Evolutionary conservation across 2,113 vertebrate species (phyloP), one percentile per base, ranked within the genome.

Genomic region (Periophthalmodon schlosseri): DNA sequence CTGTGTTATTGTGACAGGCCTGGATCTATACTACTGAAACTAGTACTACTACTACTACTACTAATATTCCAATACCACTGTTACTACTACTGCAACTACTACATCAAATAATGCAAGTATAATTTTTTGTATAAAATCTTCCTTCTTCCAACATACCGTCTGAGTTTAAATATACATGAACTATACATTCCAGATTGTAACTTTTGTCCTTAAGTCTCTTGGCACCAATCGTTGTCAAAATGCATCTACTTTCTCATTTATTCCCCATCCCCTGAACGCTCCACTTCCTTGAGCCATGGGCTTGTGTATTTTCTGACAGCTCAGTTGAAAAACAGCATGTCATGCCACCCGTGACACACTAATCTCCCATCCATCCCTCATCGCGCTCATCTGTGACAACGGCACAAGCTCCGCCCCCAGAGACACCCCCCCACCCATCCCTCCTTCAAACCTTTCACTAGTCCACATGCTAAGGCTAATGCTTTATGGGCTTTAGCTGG

Each of bases 281-380:
- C 76, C 47, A 76, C 58, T 81, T 82, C 71, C 69, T 61, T 69
- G 60, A 77, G 86, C 85, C 74, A 74, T 70, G 76, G 77, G 76
- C 80, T 84, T 85, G 70, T 84, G 73, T 65, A 39, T 85, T 87
- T 88, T 75, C 78, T 81, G 90, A 86, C 88, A 92, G 86, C 81
- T 86, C 82, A 84, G 77, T 84, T 65, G 87, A 89, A 86, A 89
- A 89, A 88, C 83, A 83, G 84, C 83, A 83, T 73, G 78, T 84
- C 85, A 79, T 70, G 75, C 78, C 79, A 86, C 81, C 81, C 77
- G 61, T 89, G 87, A 89, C 86, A 80, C 85, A 78, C 87, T 90
- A 90, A 91, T 92, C 90, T 86, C 81, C 85, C 76, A 87, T 93
- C 89, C 84, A 85, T 92, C 89, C 84, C 78, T 89, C 88, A 91